A percentile compares a stretch with the other conserved stretches of the same genome.
Conservation (phyloP, 2,888 invertebrate genomes). For the Thymelicus lineola region DNA sequence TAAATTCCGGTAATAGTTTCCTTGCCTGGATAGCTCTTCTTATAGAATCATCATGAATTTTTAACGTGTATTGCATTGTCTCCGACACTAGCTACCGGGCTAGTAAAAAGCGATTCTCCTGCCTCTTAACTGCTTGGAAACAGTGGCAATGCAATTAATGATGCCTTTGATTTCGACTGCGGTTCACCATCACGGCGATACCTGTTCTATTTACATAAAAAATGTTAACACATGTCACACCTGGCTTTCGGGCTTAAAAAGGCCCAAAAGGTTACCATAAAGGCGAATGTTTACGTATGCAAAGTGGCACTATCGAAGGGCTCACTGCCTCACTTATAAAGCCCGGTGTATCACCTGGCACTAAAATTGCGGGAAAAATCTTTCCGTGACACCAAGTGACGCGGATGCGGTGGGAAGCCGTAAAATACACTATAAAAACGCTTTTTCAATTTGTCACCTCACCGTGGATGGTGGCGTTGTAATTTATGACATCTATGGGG, state of each 20-base stretch:
- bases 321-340: conserved; percentile 1
- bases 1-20: too few relatives aligned
- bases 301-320: conserved; percentile 12
- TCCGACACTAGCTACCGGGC: too few relatives aligned
- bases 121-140: too few relatives aligned
- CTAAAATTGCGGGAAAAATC: conserved; percentile 23
- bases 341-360: conserved; percentile 23
- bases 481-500: conserved; percentile 48
- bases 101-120: too few relatives aligned
- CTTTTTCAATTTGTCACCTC: conserved; percentile 72
- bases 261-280: conserved; percentile 2
- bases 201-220: too few relatives aligned
- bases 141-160: too few relatives aligned
- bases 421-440: conserved; percentile 71
- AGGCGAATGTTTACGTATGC: conserved; percentile 7
- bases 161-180: too few relatives aligned
- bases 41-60: too few relatives aligned
- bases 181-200: too few relatives aligned
- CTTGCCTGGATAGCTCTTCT: too few relatives aligned
- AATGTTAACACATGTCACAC: too few relatives aligned
- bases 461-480: conserved; percentile 45
- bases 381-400: conserved; percentile 51
- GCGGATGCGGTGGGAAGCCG: conserved; percentile 53
- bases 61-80: too few relatives aligned
- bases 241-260: not conserved